Evolutionary conservation across 2,888 invertebrate genomes (phyloP).

Genomic region (Nymphalis polychloros): DNA sequence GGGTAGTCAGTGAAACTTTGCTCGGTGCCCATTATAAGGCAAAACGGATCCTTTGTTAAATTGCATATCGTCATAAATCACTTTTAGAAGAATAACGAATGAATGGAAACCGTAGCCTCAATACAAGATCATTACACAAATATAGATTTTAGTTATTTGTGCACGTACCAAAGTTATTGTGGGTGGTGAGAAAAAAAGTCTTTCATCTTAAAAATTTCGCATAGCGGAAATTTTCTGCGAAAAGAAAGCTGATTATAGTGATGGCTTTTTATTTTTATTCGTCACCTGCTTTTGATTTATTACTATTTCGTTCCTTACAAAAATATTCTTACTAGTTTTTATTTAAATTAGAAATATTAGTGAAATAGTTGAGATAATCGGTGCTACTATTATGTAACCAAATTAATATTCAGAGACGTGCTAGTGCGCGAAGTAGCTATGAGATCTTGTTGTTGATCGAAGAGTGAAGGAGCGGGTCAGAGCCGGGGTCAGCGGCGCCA

Average conservation of each 20-base stretch:
- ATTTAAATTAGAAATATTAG: not conserved
- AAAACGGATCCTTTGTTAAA: constrained; percentile 73
- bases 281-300: constrained; percentile 60
- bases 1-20: constrained; percentile 70
- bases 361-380: not conserved
- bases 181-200: constrained; percentile 69
- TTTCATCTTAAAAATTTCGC: constrained; percentile 52
- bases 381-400: not conserved
- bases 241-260: constrained; percentile 67
- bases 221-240: constrained; percentile 62
- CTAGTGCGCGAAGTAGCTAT: constrained; percentile 24
- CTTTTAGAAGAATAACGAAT: constrained; percentile 65
- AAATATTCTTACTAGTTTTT: constrained; percentile 15
- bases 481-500: constrained; percentile 70
- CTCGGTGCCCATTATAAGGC: constrained; percentile 67
- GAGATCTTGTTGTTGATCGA: constrained; percentile 54
- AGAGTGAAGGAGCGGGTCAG: constrained; percentile 76
- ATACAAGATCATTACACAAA: constrained; percentile 80
- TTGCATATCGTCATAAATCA: constrained; percentile 79
- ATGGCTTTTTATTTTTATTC: constrained; percentile 54
- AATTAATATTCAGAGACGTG: constrained; percentile 11
- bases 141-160: constrained; percentile 78
- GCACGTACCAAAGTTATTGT: constrained; percentile 70
- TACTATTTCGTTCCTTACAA: constrained; percentile 26
- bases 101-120: constrained; percentile 69